Percentiles rank a stretch among this genome's conserved stretches.
Evolutionary conservation across 2,888 invertebrate species (phyloP).

Genomic region (Acanthopleura granulata): DNA sequence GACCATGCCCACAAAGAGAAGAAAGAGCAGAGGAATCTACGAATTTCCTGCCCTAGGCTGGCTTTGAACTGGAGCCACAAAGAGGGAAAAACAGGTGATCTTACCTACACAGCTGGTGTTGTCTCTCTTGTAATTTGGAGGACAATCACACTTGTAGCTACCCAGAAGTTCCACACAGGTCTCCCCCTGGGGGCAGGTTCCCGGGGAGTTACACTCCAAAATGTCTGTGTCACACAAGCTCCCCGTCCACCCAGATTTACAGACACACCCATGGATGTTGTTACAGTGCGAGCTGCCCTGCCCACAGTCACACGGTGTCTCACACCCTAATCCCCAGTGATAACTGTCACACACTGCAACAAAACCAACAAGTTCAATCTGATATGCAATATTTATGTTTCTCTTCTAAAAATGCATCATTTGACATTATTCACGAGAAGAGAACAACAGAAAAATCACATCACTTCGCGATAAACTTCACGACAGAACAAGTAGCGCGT

Average conservation of each 20-base stretch:
- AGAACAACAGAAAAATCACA: too few relatives aligned
- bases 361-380: too few relatives aligned
- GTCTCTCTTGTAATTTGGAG: background rate
- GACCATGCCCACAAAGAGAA: too few relatives aligned
- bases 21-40: too few relatives aligned
- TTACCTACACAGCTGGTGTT: conserved; percentile 9
- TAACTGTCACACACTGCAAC: conserved; percentile 3
- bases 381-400: too few relatives aligned
- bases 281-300: conserved; percentile 1
- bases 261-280: conserved; percentile 13
- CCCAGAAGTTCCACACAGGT: conserved; percentile 6
- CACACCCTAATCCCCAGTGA: conserved; percentile 22
- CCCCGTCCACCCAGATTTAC: conserved; percentile 12
- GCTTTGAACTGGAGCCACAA: too few relatives aligned
- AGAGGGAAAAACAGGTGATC: too few relatives aligned
- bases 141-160: background rate
- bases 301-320: conserved; percentile 20
- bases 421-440: too few relatives aligned
- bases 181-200: background rate
- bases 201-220: background rate
- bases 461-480: too few relatives aligned
- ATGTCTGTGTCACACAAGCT: conserved; percentile 12
- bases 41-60: too few relatives aligned
- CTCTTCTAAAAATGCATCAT: too few relatives aligned
- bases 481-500: too few relatives aligned